These are phyloP conservation scores for Sinonovacula constricta DNA, from an alignment of 1,140 invertebrate genomes.

Conservation along the genomic window DNA sequence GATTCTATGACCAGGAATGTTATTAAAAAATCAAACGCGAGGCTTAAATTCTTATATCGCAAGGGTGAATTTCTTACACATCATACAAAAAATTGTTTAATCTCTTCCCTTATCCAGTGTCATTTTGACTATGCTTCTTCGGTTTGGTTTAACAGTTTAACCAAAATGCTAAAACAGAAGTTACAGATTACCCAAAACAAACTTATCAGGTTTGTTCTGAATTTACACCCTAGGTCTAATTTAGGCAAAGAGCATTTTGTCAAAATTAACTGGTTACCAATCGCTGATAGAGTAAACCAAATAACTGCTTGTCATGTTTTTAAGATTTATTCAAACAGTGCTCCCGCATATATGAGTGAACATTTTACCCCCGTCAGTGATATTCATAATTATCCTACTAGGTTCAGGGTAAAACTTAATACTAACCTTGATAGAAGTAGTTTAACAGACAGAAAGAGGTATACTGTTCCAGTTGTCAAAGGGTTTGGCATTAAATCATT, in stretches of 20 bases:
- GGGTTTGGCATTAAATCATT: constrained; percentile 18
- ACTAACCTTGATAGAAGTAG: background rate
- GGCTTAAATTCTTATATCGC: constrained; percentile 20
- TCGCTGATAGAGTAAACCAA: background rate
- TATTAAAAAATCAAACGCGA: constrained; percentile 17
- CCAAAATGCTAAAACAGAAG: constrained; percentile 34
- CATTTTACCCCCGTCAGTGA: constrained; percentile 9
- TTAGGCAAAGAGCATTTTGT: too few relatives aligned
- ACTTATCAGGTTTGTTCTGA: too few relatives aligned
- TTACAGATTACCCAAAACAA: too few relatives aligned
- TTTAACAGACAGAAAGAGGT: background rate
- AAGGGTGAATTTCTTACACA: constrained; percentile 22
- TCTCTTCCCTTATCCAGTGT: too few relatives aligned
- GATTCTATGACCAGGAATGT: constrained; percentile 4
- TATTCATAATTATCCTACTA: background rate
- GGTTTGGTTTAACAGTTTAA: constrained; percentile 19
- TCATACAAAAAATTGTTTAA: too few relatives aligned
- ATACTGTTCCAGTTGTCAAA: constrained; percentile 19
- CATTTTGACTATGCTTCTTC: too few relatives aligned
- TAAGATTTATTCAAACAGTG: constrained; percentile 7
- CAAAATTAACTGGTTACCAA: constrained; percentile 19
- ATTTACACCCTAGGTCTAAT: too few relatives aligned
- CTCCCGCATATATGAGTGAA: constrained; percentile 14
- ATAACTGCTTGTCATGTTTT: constrained; percentile 13
- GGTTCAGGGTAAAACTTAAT: background rate